Conservation (phyloP, 2,113 vertebrate species). For the Etheostoma cragini region DNA sequence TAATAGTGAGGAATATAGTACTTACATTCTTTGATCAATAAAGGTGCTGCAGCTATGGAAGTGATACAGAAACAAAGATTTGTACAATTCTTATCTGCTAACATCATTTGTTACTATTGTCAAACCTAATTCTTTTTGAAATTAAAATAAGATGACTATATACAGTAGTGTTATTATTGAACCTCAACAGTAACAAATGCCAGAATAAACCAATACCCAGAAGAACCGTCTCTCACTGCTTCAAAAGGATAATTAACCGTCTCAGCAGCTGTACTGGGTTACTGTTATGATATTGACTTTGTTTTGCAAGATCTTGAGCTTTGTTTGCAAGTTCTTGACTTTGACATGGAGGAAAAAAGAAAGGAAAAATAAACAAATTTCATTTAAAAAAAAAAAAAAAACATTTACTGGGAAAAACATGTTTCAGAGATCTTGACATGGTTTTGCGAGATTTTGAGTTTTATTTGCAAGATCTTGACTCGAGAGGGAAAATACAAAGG, state of each 20-base stretch:
- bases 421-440: no score
- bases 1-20: conserved; percentile 17
- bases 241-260: conserved; percentile 17
- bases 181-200: background rate
- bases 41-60: background rate
- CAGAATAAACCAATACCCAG: background rate
- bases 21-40: conserved; percentile 6
- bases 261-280: background rate
- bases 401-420: no score
- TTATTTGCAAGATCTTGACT: no score
- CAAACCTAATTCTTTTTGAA: background rate
- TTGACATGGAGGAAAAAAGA: no score
- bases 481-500: no score
- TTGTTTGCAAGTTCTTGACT: no score
- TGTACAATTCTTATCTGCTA: no score
- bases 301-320: no score
- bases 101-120: background rate
- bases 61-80: background rate
- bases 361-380: no score
- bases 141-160: background rate
- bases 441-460: no score
- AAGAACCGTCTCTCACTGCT: conserved; percentile 21
- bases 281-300: background rate
- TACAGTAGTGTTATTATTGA: background rate
- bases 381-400: no score